Evolutionary conservation across 1,140 invertebrate genomes (phyloP).

Genomic region (Saccostrea cuccullata): DNA sequence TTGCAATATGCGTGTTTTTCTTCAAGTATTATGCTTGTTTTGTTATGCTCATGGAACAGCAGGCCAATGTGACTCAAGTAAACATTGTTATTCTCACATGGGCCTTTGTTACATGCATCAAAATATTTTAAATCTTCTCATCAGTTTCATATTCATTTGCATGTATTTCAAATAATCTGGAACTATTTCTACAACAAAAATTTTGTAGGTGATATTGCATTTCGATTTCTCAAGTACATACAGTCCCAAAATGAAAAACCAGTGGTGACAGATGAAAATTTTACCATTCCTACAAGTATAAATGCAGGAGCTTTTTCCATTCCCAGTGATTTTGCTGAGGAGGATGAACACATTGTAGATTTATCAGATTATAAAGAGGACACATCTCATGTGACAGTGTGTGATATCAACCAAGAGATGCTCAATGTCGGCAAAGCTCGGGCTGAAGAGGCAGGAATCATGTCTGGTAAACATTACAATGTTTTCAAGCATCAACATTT

Average conservation of each 20-base stretch:
- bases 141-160: no score
- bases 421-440: conserved; percentile 91
- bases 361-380: conserved; percentile 4
- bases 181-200: neutral
- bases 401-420: conserved; percentile 97
- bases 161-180: no score
- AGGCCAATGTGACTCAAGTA: no score
- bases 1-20: no score
- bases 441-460: conserved; percentile 82
- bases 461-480: conserved; percentile 61
- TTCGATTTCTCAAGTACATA: conserved; percentile 77
- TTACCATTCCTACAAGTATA: conserved; percentile 56
- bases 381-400: conserved; percentile 86
- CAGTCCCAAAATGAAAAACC: conserved; percentile 43
- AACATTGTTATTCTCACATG: no score
- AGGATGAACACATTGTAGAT: neutral
- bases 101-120: no score
- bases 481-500: no score
- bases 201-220: conserved; percentile 79
- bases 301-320: conserved; percentile 40
- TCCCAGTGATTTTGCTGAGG: conserved; percentile 32
- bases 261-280: conserved; percentile 39
- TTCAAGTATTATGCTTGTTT: no score
- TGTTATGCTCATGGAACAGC: no score
- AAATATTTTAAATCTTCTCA: no score